Base-by-base conservation (phyloP, 2,797 vertebrate genomes). In the Cyprinodon diabolis region DNA sequence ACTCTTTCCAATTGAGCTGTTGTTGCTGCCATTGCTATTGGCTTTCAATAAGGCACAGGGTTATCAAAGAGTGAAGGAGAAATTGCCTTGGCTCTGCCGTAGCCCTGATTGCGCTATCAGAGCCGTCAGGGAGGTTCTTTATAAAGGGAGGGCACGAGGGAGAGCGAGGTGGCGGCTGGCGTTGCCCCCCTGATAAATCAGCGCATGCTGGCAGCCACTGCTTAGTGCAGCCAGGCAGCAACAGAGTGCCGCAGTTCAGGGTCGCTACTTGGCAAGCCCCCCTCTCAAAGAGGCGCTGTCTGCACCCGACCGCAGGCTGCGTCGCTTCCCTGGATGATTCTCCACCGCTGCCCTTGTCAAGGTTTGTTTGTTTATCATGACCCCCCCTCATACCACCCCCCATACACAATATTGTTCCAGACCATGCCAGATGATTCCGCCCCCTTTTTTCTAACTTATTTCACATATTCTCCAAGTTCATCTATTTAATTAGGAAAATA, bases 91-190 rank as follows among this genome's bases (percentile, higher is more conserved):
- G 94, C 94, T 94, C 95, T 95, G 95, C 93, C 91, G 90, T 93
- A 83, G 93, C 92, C 93, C 94, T 95, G 95, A 96, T 96, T 96
- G 95, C 94, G 90, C 94, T 96, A 96, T 95, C 95, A 79, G 94
- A 90, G 93, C 91, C 95, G 93, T 95, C 95, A 95, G 95, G 95
- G 94, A 95, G 94, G 91, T 89, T 93, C 92, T 94, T 92, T 92
- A 94, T 95, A 94, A 95, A 95, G 91, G 93, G 89, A 89, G 90
- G 83, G 92, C 93, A 89, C 91, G 25, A 49, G 83, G 94, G 94
- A 94, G 91, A 78, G 84, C 60, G 91, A 90, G 93, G 93, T 91
- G 90, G 92, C 89, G 92, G 92, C 93, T 94, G 94, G 91, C 92
- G 91, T 91, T 84, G 93, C 87, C 93, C 94, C 92, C 94, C 88